Conservation (phyloP, 1,140 invertebrate species). For the Chionoecetes opilio region DNA sequence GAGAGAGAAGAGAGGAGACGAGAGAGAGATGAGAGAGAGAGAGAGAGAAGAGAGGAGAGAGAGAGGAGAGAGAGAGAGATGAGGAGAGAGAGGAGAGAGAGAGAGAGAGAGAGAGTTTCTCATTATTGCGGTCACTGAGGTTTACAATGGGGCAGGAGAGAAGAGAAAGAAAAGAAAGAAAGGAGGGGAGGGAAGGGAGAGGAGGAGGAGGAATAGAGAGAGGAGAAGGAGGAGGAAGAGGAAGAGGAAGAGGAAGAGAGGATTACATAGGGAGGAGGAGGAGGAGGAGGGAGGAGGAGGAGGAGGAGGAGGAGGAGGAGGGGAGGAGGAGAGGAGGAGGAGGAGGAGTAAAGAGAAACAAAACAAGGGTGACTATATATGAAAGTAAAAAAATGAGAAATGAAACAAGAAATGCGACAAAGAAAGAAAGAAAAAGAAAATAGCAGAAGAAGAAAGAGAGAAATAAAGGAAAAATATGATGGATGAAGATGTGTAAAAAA, state of each 20-base stretch:
- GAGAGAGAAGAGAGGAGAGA: background rate
- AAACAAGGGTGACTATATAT: no score
- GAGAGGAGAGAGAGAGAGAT: conserved; percentile 2
- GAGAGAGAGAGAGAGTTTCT: background rate
- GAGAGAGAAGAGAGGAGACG: background rate
- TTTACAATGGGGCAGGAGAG: background rate
- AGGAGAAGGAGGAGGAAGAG: background rate
- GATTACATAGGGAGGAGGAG: background rate
- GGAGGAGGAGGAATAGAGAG: background rate
- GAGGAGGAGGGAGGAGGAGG: no score
- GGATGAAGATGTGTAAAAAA: no score
- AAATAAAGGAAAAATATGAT: no score
- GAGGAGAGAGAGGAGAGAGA: background rate
- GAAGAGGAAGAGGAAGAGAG: background rate
- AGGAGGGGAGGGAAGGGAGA: background rate
- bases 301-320: no score
- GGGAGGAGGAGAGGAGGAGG: no score
- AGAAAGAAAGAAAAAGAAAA: no score
- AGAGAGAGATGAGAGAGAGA: background rate
- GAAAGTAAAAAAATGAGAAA: no score
- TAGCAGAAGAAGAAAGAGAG: no score
- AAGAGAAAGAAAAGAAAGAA: background rate
- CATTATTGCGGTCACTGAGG: no score
- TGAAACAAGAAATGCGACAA: background rate
- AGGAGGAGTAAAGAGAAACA: no score